Evolutionary conservation across 1,140 invertebrate species (phyloP).

Genomic region (Drosophila insularis): DNA sequence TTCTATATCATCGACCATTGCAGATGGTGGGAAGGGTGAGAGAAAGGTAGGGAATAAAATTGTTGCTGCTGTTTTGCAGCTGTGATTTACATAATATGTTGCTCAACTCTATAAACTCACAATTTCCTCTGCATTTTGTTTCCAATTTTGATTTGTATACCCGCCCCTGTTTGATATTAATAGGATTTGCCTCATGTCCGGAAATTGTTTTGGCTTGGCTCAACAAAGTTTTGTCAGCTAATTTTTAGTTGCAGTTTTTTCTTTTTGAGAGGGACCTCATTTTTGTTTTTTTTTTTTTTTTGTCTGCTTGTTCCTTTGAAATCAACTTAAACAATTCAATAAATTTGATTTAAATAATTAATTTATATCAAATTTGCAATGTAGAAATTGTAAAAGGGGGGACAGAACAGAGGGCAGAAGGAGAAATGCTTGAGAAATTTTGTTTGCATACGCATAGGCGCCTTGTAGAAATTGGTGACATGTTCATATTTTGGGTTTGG

Average conservation of each 20-base stretch:
- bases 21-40: conserved; percentile 38
- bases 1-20: neutral
- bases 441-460: conserved; percentile 57
- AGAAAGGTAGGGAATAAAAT: conserved; percentile 45
- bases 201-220: conserved; percentile 40
- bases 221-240: conserved; percentile 4
- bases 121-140: conserved; percentile 54
- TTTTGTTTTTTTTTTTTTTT: conserved; percentile 19
- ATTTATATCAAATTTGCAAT: conserved; percentile 22
- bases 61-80: conserved; percentile 38
- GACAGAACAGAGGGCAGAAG: neutral
- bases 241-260: conserved; percentile 18
- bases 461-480: conserved; percentile 50
- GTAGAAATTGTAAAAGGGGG: conserved; percentile 12
- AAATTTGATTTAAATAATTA: conserved; percentile 65
- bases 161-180: conserved; percentile 22
- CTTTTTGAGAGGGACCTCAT: conserved; percentile 30
- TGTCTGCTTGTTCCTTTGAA: conserved; percentile 16
- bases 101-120: conserved; percentile 59
- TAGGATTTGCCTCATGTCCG: conserved; percentile 47
- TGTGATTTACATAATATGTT: conserved; percentile 71
- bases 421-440: conserved; percentile 22
- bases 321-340: conserved; percentile 62
- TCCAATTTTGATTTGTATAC: conserved; percentile 3
- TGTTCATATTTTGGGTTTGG: conserved; percentile 1